Evolutionary conservation across 2,888 invertebrate genomes (phyloP).

Genomic region (Volucella inflata): DNA sequence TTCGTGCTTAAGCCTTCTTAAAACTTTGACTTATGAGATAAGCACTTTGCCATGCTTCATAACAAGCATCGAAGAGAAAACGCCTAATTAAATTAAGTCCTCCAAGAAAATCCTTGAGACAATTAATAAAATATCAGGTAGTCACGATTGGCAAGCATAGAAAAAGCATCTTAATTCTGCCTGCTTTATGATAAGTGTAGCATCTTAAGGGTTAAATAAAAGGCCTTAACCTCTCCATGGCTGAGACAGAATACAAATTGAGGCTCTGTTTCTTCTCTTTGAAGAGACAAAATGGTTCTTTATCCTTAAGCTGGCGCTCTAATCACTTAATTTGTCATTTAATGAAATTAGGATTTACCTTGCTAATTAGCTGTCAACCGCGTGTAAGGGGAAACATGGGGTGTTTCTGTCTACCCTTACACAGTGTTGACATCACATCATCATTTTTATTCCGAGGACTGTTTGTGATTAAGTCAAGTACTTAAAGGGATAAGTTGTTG

Average conservation of each 20-base stretch:
- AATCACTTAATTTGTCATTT: conserved; percentile 73
- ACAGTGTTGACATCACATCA: conserved; percentile 8
- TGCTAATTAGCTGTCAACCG: conserved; percentile 67
- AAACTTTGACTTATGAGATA: not conserved
- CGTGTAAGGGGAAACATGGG: conserved; percentile 4
- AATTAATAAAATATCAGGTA: conserved; percentile 71
- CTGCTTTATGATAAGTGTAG: conserved; percentile 31
- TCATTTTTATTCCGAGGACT: conserved; percentile 6
- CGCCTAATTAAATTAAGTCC: too few species aligned
- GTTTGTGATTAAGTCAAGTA: conserved; percentile 23
- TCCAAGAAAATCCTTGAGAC: not conserved
- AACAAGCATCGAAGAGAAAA: too few species aligned
- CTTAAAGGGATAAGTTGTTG: conserved; percentile 5
- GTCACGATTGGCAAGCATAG: conserved; percentile 38
- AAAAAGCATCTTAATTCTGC: conserved; percentile 33
- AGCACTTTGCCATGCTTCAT: not conserved
- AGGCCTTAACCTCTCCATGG: not conserved
- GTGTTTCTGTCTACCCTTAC: conserved; percentile 5
- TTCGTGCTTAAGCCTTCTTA: conserved; percentile 29
- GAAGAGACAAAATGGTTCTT: conserved; percentile 49
- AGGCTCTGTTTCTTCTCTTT: conserved; percentile 27
- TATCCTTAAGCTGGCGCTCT: conserved; percentile 66
- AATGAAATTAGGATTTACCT: conserved; percentile 71
- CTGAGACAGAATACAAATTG: conserved; percentile 57
- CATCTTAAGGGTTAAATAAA: conserved; percentile 21